These are phyloP conservation scores for Phortica variegata DNA, from an alignment of 1,140 invertebrate genomes.

Conservation along the genomic window DNA sequence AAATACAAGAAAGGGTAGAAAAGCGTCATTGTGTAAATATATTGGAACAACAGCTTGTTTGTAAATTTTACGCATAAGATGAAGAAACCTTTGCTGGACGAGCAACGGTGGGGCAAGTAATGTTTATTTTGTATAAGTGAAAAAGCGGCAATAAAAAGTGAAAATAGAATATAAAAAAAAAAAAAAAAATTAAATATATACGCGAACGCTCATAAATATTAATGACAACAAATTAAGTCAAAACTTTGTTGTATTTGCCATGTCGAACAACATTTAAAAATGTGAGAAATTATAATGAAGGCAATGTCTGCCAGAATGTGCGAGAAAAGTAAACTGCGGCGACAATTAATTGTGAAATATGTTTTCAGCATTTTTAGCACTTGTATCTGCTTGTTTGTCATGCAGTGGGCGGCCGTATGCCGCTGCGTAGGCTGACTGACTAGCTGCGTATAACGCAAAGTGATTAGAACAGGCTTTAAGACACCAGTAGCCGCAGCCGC, in stretches of 20 bases:
- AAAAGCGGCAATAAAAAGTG: too few relatives aligned
- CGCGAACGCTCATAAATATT: slow-evolving; percentile 54
- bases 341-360: slow-evolving; percentile 56
- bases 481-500: too few relatives aligned
- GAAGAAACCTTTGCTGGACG: too few relatives aligned
- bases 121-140: too few relatives aligned
- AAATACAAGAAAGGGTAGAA: too few relatives aligned
- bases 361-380: slow-evolving; percentile 53
- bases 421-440: slow-evolving; percentile 8
- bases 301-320: slow-evolving; percentile 5
- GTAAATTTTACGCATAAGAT: too few relatives aligned
- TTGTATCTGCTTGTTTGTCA: slow-evolving; percentile 41
- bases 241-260: slow-evolving; percentile 48
- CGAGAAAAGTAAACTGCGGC: slow-evolving; percentile 22
- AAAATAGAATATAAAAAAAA: too few relatives aligned
- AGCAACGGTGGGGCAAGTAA: too few relatives aligned
- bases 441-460: too few relatives aligned
- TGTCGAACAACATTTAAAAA: slow-evolving; percentile 54
- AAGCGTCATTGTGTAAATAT: too few relatives aligned
- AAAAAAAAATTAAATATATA: too few relatives aligned
- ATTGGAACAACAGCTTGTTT: too few relatives aligned
- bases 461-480: slow-evolving; percentile 11
- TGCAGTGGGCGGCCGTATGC: slow-evolving; percentile 31
- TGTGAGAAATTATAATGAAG: slow-evolving; percentile 45
- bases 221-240: slow-evolving; percentile 54